A percentile compares a stretch with the other conserved stretches of the same genome.
These are phyloP conservation scores for Epinephelus coioides DNA, from an alignment of 2,797 vertebrate genomes.

Conservation along the genomic window DNA sequence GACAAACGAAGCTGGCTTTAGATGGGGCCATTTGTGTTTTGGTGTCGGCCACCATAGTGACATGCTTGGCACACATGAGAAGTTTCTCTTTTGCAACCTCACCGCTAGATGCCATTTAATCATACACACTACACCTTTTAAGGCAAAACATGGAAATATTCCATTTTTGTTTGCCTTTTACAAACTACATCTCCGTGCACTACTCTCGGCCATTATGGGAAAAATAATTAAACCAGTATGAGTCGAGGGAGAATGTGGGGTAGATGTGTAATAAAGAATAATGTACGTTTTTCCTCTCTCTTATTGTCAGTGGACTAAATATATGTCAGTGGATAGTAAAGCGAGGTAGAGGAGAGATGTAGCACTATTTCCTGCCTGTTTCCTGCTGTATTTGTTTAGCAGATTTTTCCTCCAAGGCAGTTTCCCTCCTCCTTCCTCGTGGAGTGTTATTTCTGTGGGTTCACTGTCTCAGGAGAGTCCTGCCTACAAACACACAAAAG, in stretches of 20 bases:
- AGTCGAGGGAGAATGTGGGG: neutral
- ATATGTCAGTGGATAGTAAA: conserved; percentile 37
- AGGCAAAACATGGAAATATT: neutral
- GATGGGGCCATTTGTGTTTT: too few species aligned
- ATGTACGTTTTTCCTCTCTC: conserved; percentile 22
- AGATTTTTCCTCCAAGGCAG: conserved; percentile 67
- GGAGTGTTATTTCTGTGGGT: conserved; percentile 71
- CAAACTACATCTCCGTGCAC: neutral
- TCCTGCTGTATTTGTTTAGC: conserved; percentile 72
- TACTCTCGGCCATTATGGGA: conserved; percentile 5
- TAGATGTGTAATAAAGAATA: conserved; percentile 21
- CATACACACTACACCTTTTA: too few species aligned
- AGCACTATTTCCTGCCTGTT: conserved; percentile 62
- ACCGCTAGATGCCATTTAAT: too few species aligned
- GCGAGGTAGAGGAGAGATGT: conserved; percentile 33
- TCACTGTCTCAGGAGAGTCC: conserved; percentile 69
- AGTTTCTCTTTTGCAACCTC: too few species aligned
- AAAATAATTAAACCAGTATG: conserved; percentile 17
- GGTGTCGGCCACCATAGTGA: too few species aligned
- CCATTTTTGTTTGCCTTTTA: neutral
- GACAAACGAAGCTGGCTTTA: too few species aligned
- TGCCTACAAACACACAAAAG: conserved; percentile 73
- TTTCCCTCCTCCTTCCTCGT: conserved; percentile 48
- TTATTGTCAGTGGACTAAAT: conserved; percentile 33
- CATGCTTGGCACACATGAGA: too few species aligned